Conservation (phyloP, 2,888 invertebrate genomes). For the Tipula lateralis region DNA sequence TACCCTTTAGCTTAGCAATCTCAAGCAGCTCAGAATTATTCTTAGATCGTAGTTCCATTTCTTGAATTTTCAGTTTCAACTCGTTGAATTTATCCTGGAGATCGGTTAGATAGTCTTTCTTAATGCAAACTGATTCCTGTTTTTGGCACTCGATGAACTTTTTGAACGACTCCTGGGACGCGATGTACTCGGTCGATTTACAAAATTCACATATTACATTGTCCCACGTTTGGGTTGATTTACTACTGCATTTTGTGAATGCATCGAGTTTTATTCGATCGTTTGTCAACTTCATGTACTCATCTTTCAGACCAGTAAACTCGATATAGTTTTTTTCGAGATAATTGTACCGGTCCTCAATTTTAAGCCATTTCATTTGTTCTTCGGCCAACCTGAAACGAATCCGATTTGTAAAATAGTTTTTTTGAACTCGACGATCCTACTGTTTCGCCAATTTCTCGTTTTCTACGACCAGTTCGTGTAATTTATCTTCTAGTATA, state of each 20-base stretch:
- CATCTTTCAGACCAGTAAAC: neutral
- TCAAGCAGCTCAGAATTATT: neutral
- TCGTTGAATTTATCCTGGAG: neutral
- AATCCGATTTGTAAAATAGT: no score
- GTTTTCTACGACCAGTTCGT: neutral
- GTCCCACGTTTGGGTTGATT: neutral
- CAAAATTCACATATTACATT: conserved; percentile 4
- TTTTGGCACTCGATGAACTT: neutral
- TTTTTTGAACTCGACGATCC: no score
- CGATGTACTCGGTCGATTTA: neutral
- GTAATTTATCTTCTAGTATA: neutral
- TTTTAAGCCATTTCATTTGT: neutral
- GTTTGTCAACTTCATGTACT: neutral
- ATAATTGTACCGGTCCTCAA: neutral
- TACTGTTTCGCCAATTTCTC: neutral
- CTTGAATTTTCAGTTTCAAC: neutral
- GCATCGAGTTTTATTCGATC: neutral
- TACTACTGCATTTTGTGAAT: neutral
- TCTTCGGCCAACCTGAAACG: neutral
- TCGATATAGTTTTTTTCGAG: conserved; percentile 13
- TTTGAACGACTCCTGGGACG: neutral
- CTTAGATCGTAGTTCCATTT: neutral
- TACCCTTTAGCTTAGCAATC: neutral
- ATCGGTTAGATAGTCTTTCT: neutral
- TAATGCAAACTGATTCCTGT: neutral